Evolutionary conservation across 2,888 invertebrate genomes (phyloP).

Genomic region (Smittia aterrima): DNA sequence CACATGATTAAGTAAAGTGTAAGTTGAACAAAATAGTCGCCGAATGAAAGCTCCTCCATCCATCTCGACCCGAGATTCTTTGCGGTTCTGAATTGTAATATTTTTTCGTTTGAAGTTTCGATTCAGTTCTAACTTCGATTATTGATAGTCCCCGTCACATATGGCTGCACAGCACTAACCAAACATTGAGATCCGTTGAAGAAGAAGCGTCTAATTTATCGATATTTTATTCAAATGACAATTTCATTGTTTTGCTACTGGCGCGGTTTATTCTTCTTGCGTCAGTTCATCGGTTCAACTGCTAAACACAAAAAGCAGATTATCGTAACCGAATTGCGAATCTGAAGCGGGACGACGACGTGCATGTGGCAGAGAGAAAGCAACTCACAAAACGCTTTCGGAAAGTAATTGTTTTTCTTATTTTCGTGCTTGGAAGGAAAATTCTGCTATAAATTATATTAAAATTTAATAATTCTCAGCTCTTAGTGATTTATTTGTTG

Average conservation of each 20-base stretch:
- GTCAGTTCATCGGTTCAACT: conserved; percentile 19
- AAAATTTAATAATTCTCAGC: conserved; percentile 22
- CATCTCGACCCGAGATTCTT: too few species aligned
- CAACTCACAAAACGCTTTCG: neutral
- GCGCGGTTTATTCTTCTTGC: conserved; percentile 1
- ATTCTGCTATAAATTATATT: conserved; percentile 17
- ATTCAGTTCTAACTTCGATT: neutral
- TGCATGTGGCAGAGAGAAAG: conserved; percentile 10
- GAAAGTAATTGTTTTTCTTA: conserved; percentile 10
- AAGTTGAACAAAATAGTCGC: conserved; percentile 15
- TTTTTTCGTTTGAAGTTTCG: neutral
- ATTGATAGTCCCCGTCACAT: conserved; percentile 6
- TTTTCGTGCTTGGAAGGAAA: neutral
- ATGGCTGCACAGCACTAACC: conserved; percentile 2
- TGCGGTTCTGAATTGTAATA: neutral
- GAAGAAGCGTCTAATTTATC: conserved; percentile 29
- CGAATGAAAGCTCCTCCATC: neutral
- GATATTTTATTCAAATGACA: conserved; percentile 41
- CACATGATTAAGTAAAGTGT: conserved; percentile 40
- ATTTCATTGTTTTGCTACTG: conserved; percentile 34
- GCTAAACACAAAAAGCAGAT: conserved; percentile 14
- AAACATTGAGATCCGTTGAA: neutral
- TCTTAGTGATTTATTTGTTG: conserved; percentile 13
- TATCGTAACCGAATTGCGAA: neutral
- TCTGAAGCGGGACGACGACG: neutral